Evolutionary conservation across 2,113 vertebrate genomes (phyloP), one percentile per base, ranked within the genome.

Genomic region (Notarius quadriscutis): DNA sequence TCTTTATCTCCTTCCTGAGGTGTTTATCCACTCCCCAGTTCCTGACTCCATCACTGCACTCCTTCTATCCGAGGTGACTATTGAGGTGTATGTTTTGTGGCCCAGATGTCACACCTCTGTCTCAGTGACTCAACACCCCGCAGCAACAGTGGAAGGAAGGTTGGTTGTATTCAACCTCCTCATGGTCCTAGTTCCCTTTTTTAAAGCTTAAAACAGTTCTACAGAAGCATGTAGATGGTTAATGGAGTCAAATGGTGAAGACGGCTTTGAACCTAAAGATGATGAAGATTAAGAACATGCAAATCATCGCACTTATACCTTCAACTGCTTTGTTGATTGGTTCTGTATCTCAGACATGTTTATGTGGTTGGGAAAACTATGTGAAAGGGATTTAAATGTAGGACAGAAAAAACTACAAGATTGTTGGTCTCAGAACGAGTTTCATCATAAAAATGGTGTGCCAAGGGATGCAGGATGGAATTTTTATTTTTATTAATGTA

Each of bases 41-140:
- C 20, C 79, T n/a, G 41, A 86, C 79, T 63, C 69, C 79, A 83
- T 83, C 27, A 51, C 78, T 50, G 17, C 12, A 1, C 6, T 85
- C 62, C 15, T 50, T 81, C 50, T 15, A 79, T 20, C 53, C 55
- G 11, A 41, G 3, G 41, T n/a, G 85, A 51, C 20, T 84, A 53
- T 51, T 8, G 57, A 71, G 50, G 53, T 18, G 20, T 57, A 75
- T n/a, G 62, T 81, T 89, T 63, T 63, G 20, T 82, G 58, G 84
- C 82, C 50, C 55, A 63, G 63, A 62, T 82, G 48, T 84, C 83
- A 67, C 53, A 48, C 48, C 15, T 27, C 53, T 84, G 77, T 77
- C 62, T 86, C 41, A 74, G 81, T 89, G 88, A 88, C 84, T 89
- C 86, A 88, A 90, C 88, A 86, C 82, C 60, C 75, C 72, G 41